phyloP scores from a whole-genome alignment of 2,888 invertebrate genomes.

The Acanthosepion lycidas region DNA sequence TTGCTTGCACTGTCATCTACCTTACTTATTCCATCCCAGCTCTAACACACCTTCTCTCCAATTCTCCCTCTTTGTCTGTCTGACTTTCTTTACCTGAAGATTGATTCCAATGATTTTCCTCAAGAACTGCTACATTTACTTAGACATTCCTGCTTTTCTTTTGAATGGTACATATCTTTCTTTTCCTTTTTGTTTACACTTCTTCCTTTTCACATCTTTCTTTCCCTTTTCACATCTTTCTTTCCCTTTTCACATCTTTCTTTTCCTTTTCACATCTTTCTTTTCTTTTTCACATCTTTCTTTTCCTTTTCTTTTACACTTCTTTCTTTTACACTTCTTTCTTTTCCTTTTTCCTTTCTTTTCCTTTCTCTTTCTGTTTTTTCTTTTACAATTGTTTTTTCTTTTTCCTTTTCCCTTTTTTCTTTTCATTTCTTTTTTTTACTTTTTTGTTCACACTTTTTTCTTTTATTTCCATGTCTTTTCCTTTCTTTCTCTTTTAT shows the following conservation, averaged over 20 bases:
- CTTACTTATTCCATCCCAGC: neutral
- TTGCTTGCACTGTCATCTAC: conserved; percentile 10
- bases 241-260: neutral
- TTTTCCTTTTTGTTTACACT: neutral
- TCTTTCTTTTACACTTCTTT: neutral
- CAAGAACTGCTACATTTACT: neutral
- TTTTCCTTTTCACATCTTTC: neutral
- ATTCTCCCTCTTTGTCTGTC: neutral
- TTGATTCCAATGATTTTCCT: neutral
- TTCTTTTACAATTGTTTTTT: no score
- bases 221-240: neutral
- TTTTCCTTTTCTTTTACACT: neutral
- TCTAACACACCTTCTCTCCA: neutral
- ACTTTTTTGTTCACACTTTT: no score
- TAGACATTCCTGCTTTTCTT: neutral
- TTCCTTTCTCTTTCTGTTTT: neutral
- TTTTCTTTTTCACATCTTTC: neutral
- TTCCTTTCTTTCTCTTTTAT: no score
- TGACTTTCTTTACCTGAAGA: neutral
- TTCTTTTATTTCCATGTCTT: no score
- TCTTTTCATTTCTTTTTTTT: no score
- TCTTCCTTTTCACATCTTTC: neutral
- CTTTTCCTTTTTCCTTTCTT: neutral
- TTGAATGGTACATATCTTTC: neutral
- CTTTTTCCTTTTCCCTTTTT: neutral